These are phyloP conservation scores for Caenorhabditis brenneri DNA, from an alignment of 1,140 invertebrate species.

Conservation along the genomic window DNA sequence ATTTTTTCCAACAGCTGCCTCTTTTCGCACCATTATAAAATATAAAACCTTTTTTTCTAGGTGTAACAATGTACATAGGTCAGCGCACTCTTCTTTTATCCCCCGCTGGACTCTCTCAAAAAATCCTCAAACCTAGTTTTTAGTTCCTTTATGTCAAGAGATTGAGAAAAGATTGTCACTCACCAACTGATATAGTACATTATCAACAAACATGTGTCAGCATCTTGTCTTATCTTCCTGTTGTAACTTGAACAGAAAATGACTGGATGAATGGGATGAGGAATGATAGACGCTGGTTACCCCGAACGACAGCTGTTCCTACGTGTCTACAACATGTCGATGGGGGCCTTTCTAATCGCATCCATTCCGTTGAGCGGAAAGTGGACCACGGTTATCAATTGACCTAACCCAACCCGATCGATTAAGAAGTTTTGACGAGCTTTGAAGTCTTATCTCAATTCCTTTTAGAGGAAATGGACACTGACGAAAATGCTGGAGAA, in stretches of 20 bases:
- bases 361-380: not conserved
- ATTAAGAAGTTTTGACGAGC: not conserved
- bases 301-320: slow-evolving; percentile 8
- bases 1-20: not conserved
- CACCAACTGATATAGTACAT: slow-evolving; percentile 2
- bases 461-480: not conserved
- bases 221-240: not conserved
- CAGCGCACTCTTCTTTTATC: not conserved
- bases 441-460: not conserved
- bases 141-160: not conserved
- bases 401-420: not conserved
- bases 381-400: not conserved
- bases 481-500: not conserved
- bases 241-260: not conserved
- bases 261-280: not conserved
- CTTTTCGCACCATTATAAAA: not conserved
- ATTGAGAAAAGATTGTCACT: not conserved
- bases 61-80: slow-evolving; percentile 11
- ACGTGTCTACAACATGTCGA: slow-evolving; percentile 17
- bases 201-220: slow-evolving; percentile 27
- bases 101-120: not conserved
- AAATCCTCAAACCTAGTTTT: not conserved
- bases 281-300: slow-evolving; percentile 33
- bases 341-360: not conserved
- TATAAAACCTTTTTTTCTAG: too few species aligned